These are phyloP conservation scores for Nesoenas mayeri DNA, from an alignment of 2,113 vertebrate species.

Conservation along the genomic window DNA sequence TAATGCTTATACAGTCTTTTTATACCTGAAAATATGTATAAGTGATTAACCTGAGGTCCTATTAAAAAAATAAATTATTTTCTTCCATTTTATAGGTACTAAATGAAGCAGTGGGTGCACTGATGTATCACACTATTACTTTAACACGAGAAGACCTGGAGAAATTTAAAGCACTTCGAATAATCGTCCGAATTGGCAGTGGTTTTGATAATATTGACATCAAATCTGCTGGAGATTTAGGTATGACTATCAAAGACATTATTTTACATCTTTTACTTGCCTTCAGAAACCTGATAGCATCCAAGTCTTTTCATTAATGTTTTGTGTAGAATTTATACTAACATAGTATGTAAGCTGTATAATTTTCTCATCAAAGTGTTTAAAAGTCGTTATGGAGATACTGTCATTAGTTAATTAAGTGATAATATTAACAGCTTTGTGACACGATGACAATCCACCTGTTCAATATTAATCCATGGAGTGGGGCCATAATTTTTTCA, in stretches of 20 bases:
- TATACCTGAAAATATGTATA: background rate
- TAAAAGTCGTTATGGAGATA: constrained; percentile 30
- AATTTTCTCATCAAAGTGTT: constrained; percentile 35
- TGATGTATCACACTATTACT: constrained; percentile 99
- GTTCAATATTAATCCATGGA: background rate
- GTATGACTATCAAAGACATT: constrained; percentile 67
- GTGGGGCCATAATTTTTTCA: background rate
- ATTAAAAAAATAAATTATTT: background rate
- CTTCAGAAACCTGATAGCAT: background rate
- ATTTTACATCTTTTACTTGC: background rate
- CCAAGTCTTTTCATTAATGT: background rate
- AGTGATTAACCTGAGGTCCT: background rate
- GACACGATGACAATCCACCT: background rate
- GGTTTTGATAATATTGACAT: constrained; percentile 99
- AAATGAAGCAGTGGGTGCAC: constrained; percentile 96
- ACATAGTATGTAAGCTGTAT: background rate
- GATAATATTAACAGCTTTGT: constrained; percentile 32
- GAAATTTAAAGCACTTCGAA: constrained; percentile 97
- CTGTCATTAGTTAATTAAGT: constrained; percentile 51
- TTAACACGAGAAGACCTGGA: constrained; percentile 97
- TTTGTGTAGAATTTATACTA: background rate
- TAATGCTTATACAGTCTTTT: background rate
- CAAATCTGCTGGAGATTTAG: constrained; percentile 96
- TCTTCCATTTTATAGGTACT: constrained; percentile 82
- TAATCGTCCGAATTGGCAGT: constrained; percentile 97